Conservation (phyloP, 2,113 vertebrate genomes). For the Cairina moschata region DNA sequence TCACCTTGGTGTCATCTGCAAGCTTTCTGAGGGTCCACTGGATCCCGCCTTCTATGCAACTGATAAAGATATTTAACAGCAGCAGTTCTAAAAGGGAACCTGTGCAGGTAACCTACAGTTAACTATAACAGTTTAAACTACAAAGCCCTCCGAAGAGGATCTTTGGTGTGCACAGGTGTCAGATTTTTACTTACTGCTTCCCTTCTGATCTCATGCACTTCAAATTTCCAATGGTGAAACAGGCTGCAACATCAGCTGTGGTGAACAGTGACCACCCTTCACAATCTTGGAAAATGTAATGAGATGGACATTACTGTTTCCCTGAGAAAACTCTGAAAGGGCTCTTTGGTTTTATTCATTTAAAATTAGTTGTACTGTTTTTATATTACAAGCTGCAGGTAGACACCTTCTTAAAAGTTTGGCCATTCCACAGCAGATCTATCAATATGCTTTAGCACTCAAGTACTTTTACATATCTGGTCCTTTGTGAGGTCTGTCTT, state of each 20-base stretch:
- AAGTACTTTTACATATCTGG: background rate
- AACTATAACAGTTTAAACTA: background rate
- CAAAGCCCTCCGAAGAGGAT: background rate
- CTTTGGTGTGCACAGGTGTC: fast-evolving
- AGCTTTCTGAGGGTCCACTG: no score
- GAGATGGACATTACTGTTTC: background rate
- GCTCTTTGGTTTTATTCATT: background rate
- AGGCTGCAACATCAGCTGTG: background rate
- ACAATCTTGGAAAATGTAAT: background rate
- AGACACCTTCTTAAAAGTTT: background rate
- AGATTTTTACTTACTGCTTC: background rate
- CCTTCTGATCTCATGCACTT: background rate
- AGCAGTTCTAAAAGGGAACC: no score
- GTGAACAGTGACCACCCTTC: background rate
- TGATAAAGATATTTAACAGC: no score
- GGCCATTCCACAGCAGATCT: background rate
- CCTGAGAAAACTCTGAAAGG: background rate
- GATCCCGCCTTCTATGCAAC: no score
- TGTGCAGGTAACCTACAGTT: no score
- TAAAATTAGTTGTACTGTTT: background rate
- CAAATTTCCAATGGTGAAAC: background rate
- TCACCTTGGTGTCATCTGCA: no score
- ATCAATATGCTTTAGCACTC: background rate
- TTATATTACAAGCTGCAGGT: background rate
- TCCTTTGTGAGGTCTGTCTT: background rate